Evolutionary conservation across 2,113 vertebrate species (phyloP), one percentile per base, ranked within the genome.

Genomic region (Cebidichthys violaceus): DNA sequence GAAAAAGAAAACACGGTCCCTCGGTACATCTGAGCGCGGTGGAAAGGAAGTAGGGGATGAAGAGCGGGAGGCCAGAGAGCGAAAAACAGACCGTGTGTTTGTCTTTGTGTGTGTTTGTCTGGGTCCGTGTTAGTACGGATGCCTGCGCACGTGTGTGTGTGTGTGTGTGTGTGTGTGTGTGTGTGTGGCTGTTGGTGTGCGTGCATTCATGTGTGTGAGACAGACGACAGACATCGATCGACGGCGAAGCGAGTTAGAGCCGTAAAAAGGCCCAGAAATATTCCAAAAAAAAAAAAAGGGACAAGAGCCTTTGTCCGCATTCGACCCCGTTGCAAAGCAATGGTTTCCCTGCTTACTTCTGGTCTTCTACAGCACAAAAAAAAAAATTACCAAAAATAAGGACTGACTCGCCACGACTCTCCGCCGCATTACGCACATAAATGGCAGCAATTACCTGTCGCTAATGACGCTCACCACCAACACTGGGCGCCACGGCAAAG

Each of bases 401-500:
- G n/a, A n/a, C n/a, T n/a, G 52, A 65, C 75, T 55, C 61, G 50
- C 68, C 74, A 29, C 45, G 24, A 77, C 67, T 82, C 47, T 31
- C 24, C 2, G 9, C 50, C 62, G 67, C 69, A 64, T 70, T 43
- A 64, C 37, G 52, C 62, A 35, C 80, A 41, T 79, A 90, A 90
- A 86, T 14, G 67, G 62, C 70, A 52, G 60, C 67, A 83, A 92
- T 94, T 93, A 92, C 86, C 83, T 84, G 86, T 60, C 37, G 67
- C 87, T 92, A 90, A 92, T 85, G 83, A 90, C 50, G 86, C 91
- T 83, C 77, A 54, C 61, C 61, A 82, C 75, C 84, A 33, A 77
- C 85, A 31, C 86, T 71, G 35, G 82, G 84, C 71, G 55, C 87
- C 87, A 57, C 82, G 73, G 89, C 62, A 57, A 15, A 72, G 86